Evolutionary conservation across 2,113 vertebrate species (phyloP).

Genomic region (Haplochromis vanheusdeni): DNA sequence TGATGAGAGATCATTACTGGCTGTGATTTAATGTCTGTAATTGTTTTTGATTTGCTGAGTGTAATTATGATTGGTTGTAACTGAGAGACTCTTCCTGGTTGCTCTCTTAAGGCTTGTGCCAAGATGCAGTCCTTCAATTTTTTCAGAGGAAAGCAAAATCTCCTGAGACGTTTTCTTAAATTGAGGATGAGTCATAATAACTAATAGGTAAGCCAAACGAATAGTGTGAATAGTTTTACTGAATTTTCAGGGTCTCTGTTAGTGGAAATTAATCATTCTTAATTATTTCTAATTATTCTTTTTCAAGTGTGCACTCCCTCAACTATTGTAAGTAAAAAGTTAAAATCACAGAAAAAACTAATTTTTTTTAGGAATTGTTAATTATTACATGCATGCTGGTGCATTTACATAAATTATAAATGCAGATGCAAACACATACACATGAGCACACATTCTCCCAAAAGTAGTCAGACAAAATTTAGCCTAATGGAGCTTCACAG

Average conservation of each 20-base stretch:
- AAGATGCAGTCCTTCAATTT: background rate
- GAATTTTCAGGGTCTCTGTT: background rate
- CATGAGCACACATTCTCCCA: background rate
- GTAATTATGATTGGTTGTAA: conserved; percentile 12
- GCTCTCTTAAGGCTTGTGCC: background rate
- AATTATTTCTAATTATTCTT: background rate
- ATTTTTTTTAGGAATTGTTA: background rate
- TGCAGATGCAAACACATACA: background rate
- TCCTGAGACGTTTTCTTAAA: background rate
- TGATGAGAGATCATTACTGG: conserved; percentile 2
- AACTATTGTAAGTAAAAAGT: background rate
- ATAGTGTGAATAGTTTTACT: background rate
- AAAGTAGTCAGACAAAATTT: background rate
- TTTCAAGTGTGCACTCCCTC: background rate
- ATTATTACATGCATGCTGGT: background rate
- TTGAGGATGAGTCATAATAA: background rate
- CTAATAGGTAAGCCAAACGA: background rate
- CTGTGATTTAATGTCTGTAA: conserved; percentile 16
- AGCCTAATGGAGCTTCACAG: background rate
- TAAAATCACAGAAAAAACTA: background rate
- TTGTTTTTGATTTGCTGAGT: conserved; percentile 22
- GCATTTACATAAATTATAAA: background rate
- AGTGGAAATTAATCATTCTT: background rate
- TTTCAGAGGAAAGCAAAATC: background rate
- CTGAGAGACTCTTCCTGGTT: background rate